phyloP scores from a whole-genome alignment of 2,888 invertebrate genomes.

The Dolichopus griseipennis region DNA sequence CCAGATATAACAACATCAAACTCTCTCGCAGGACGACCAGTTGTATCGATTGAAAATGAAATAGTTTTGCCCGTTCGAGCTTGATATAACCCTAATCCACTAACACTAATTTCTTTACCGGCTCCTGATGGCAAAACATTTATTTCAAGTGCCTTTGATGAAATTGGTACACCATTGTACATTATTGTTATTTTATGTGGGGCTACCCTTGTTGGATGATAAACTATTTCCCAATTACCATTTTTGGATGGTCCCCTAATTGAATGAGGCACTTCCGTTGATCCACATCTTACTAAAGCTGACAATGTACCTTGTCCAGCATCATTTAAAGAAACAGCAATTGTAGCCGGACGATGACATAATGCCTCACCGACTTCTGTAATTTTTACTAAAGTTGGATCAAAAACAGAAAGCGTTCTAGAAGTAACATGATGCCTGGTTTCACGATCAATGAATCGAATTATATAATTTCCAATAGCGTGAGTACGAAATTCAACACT shows the following conservation, averaged over 20 bases:
- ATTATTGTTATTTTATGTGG: conserved; percentile 78
- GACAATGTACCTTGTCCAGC: conserved; percentile 80
- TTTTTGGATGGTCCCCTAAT: conserved; percentile 62
- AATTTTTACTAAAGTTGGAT: conserved; percentile 63
- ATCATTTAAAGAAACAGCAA: conserved; percentile 65
- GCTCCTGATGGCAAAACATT: conserved; percentile 56
- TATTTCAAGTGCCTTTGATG: conserved; percentile 48
- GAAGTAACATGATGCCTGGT: conserved; percentile 54
- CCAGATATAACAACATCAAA: conserved; percentile 87
- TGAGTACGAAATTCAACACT: conserved; percentile 69
- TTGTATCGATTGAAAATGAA: conserved; percentile 80
- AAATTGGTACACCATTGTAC: conserved; percentile 73
- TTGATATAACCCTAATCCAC: conserved; percentile 77
- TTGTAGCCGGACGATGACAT: conserved; percentile 71
- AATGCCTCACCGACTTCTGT: conserved; percentile 67
- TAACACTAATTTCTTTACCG: conserved; percentile 61
- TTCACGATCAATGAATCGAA: conserved; percentile 56
- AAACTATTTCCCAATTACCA: conserved; percentile 72
- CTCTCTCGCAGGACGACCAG: conserved; percentile 74
- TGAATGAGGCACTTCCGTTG: conserved; percentile 71
- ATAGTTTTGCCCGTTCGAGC: conserved; percentile 73
- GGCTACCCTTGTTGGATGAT: conserved; percentile 79
- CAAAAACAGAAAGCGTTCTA: conserved; percentile 67
- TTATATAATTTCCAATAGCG: conserved; percentile 64
- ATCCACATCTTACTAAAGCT: conserved; percentile 71